Evolutionary conservation across 2,797 vertebrate genomes (phyloP), one percentile per base, ranked within the genome.

Genomic region (Sibirionetta formosa): DNA sequence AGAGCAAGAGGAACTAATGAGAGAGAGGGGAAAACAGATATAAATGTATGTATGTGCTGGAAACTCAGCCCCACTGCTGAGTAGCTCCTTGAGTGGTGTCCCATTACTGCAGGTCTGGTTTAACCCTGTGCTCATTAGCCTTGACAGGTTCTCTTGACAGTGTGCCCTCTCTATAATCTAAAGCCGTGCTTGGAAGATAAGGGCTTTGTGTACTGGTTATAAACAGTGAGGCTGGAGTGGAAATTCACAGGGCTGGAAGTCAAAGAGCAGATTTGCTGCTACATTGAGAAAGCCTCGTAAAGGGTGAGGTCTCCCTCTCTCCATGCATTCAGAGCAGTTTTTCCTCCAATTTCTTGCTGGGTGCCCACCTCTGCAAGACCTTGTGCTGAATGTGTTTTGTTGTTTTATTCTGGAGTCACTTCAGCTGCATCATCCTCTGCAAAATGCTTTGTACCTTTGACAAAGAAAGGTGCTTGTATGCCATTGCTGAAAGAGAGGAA

Each of bases 101-200:
- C 82, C 64, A 33, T 20, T 29, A 79, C 89, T 70, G 86, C 82
- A 90, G 73, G 82, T 2, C 73, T 88, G 88, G 38, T 91, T 82
- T 88, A 94, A 91, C 93, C 91, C 63, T 0, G 2, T 42, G 77
- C 91, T 94, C 90, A 73, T 93, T 84, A 92, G 91, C 94, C 88
- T 90, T 95, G 95, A 91, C 90, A 82, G 86, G 3, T 86, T 88
- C 63, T 94, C 96, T 96, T 90, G 94, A 94, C 75, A 53, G 70
- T 13, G 12, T 82, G 91, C 77, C 87, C 91, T 82, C 89, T 86
- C 73, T 84, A 16, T 88, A 88, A 91, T 94, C 82, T 80, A 94
- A 93, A 94, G 88, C 94, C 93, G 91, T 82, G 64, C 90, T 88
- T 61, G 90, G 80, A 78, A 96, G 96, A 96, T 93, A 97, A 95